Evolutionary conservation across 1,140 invertebrate genomes (phyloP), one percentile per base, ranked within the genome.

Genomic region (Achroia grisella): DNA sequence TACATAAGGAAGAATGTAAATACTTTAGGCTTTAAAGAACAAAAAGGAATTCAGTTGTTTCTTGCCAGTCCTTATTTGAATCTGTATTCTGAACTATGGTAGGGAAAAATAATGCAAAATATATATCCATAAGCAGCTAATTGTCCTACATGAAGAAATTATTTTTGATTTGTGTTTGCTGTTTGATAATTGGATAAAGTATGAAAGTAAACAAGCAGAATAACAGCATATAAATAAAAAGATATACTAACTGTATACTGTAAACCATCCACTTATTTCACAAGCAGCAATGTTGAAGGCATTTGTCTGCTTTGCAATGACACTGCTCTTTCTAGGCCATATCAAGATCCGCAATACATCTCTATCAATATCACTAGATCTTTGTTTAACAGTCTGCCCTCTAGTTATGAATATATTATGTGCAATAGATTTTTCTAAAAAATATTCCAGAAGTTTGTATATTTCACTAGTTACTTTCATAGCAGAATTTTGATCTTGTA

Each of bases 321-420:
- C 64, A 40, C 54, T 85, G 35, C 86, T 71, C 54, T 88, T 87
- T 52, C 91, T 86, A 5, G 89, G 89, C 90, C 90, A 93, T 39
- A 93, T 71, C 49, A 91, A 88, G 31, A 93, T 65, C 39, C 90
- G 73, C 11, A 92, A 40, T 30, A 86, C 81, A 40, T 59, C 57
- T 82, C 62, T 23, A 6, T 6, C n/a, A n/a, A n/a, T 23, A 23
- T 23, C 44, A 54, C 62, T n/a, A 35, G 31, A 8, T 43, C 60
- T 30, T 55, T 37, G 13, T 11, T 59, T 8, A 44, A 46, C 50
- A 40, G 71, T 84, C 6, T 23, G 17, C 3, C 88, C 89, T 68
- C 89, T 71, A 9, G 91, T 92, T 10, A 93, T 86, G 37, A 89
- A 90, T 29, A 93, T 59, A 73, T 93, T 94, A 61, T 94, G 91